Conservation (phyloP, 2,797 vertebrate genomes). For the Helostoma temminkii region DNA sequence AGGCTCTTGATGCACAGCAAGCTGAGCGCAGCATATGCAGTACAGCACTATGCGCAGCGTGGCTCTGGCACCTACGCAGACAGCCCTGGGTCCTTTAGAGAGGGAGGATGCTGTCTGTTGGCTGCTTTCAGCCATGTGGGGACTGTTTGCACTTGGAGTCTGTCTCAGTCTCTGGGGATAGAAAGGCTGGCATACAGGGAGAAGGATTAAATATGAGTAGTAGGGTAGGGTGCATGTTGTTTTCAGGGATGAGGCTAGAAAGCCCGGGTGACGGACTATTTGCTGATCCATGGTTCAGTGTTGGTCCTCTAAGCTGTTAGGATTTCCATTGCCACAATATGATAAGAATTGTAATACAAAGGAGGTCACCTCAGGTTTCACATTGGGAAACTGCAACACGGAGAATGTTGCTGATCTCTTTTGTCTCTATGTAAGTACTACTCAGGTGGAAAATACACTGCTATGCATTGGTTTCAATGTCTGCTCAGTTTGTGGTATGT, state of each 20-base stretch:
- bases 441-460: constrained; percentile 87
- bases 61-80: constrained; percentile 77
- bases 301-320: constrained; percentile 62
- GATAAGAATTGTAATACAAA: constrained; percentile 60
- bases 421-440: constrained; percentile 79
- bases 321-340: constrained; percentile 60
- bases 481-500: constrained; percentile 71
- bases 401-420: constrained; percentile 73
- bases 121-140: constrained; percentile 70
- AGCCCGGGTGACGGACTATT: constrained; percentile 64
- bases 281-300: constrained; percentile 64
- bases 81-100: constrained; percentile 75
- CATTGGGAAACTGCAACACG: constrained; percentile 58
- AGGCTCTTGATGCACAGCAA: constrained; percentile 76
- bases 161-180: constrained; percentile 72
- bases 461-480: constrained; percentile 81
- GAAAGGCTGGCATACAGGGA: constrained; percentile 73
- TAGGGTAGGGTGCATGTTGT: constrained; percentile 54
- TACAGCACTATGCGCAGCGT: constrained; percentile 75
- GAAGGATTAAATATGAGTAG: constrained; percentile 58
- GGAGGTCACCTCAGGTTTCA: constrained; percentile 65
- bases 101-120: constrained; percentile 80
- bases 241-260: constrained; percentile 70
- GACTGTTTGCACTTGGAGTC: constrained; percentile 81
- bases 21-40: constrained; percentile 80